Evolutionary conservation across 2,113 vertebrate genomes (phyloP), one percentile per base, ranked within the genome.

Genomic region (Misgurnus anguillicaudatus): DNA sequence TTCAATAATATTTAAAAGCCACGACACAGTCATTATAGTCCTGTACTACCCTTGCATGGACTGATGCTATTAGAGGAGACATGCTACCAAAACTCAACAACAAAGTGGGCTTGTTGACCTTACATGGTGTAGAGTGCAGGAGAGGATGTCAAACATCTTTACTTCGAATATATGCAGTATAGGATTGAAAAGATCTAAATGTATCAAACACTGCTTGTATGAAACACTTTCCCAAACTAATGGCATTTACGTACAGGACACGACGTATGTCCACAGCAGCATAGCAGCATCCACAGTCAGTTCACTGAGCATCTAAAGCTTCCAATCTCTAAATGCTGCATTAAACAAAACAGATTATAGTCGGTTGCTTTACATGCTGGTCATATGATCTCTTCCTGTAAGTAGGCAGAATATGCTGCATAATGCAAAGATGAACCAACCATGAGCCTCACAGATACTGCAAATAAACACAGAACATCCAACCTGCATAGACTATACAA

Each of bases 1-100:
- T 31, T 45, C 36, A 60, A 63, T 83, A 80, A 83, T 65, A 71
- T 80, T 83, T 80, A 75, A 79, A 63, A 58, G 77, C 53, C 62
- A 64, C 9, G n/a, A 48, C 55, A 64, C 38, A 24, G 47, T 39
- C 48, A 75, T 41, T 31, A 58, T 36, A 73, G 55, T 73, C 65
- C 21, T 68, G 58, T 68, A 11, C 16, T 45, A 45, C 9, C 36
- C 57, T 66, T 24, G 51, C 71, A 13, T 24, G 19, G 60, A 63
- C 4, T 73, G 41, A 74, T 31, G 62, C 80, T 41, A 77, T 5
- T 0, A 7, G 19, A 64, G 63, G 24, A 79, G 48, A 57, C 39
- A 19, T 19, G 61, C n/a, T 8, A 4, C 11, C 16, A 55, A 17
- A 57, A 10, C 39, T 4, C n/a, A 45, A 63, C 38, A 68, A 75